These are phyloP conservation scores for Onychomys torridus DNA, from an alignment of 2,797 vertebrate species.

Conservation along the genomic window DNA sequence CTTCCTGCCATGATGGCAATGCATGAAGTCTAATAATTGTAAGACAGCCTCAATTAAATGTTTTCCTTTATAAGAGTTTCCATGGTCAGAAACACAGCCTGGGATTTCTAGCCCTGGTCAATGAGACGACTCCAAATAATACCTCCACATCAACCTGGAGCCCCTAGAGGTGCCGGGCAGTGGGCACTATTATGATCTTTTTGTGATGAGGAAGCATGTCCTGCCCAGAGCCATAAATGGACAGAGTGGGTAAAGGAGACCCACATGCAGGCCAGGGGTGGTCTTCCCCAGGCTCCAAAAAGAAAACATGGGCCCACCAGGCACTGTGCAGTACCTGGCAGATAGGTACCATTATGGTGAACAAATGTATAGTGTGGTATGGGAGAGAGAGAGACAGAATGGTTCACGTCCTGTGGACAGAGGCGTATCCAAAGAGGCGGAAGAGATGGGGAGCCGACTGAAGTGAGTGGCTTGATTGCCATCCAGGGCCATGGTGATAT, in stretches of 20 bases:
- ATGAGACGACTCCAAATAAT: not conserved
- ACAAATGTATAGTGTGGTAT: not conserved
- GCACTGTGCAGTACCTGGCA: too few species aligned
- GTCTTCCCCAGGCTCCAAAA: not conserved
- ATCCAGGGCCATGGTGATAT: too few species aligned
- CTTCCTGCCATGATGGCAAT: not conserved
- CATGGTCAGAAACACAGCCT: not conserved
- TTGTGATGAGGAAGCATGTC: not conserved
- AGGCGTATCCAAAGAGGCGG: too few species aligned
- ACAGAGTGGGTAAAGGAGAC: not conserved
- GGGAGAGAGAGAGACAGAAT: not conserved
- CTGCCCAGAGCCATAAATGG: not conserved
- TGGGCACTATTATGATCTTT: not conserved
- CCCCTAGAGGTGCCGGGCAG: too few species aligned
- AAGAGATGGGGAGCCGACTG: too few species aligned
- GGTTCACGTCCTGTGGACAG: too few species aligned
- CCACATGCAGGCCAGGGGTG: not conserved
- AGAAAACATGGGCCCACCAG: not conserved
- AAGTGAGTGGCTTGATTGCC: too few species aligned
- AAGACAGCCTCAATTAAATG: not conserved
- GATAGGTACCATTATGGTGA: not conserved
- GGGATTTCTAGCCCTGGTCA: not conserved
- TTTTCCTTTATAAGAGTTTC: not conserved
- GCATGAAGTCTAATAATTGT: not conserved
- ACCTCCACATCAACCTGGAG: not conserved